phyloP scores from a whole-genome alignment of 2,888 invertebrate species.

The Drosophila prolongata region DNA sequence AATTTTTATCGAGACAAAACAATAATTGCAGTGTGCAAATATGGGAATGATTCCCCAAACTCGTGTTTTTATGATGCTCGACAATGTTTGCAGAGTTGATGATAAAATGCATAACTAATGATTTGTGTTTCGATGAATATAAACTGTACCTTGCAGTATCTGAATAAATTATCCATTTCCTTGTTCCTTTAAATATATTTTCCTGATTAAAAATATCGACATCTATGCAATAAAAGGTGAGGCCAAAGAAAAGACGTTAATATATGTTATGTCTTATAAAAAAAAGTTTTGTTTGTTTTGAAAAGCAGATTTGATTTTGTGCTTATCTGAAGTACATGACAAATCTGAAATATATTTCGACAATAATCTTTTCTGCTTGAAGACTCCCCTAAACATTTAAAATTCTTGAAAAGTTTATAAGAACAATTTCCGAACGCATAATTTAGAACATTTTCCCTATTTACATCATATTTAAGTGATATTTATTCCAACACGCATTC shows the following conservation, averaged over 20 bases:
- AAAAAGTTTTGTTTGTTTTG: no score
- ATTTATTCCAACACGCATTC: conserved; percentile 39
- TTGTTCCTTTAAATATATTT: background rate
- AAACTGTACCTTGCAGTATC: background rate
- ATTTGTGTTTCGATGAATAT: background rate
- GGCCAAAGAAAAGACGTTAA: no score
- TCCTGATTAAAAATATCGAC: no score
- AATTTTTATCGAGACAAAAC: conserved; percentile 38
- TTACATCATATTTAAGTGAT: conserved; percentile 39
- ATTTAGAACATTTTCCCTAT: conserved; percentile 19
- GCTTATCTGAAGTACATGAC: background rate
- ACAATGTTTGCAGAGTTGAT: background rate
- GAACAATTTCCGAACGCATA: conserved; percentile 6
- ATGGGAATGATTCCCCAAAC: conserved; percentile 9
- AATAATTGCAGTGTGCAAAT: conserved; percentile 38
- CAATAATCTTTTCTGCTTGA: background rate
- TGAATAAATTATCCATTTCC: background rate
- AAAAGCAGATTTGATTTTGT: no score
- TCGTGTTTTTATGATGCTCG: background rate
- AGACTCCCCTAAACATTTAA: no score
- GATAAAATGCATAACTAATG: conserved; percentile 1
- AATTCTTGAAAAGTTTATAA: background rate
- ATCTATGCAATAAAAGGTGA: no score
- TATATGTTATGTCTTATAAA: no score
- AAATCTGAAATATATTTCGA: background rate